Evolutionary conservation across 2,888 invertebrate species (phyloP), one percentile per base, ranked within the genome.

Genomic region (Macroteleia sp.): DNA sequence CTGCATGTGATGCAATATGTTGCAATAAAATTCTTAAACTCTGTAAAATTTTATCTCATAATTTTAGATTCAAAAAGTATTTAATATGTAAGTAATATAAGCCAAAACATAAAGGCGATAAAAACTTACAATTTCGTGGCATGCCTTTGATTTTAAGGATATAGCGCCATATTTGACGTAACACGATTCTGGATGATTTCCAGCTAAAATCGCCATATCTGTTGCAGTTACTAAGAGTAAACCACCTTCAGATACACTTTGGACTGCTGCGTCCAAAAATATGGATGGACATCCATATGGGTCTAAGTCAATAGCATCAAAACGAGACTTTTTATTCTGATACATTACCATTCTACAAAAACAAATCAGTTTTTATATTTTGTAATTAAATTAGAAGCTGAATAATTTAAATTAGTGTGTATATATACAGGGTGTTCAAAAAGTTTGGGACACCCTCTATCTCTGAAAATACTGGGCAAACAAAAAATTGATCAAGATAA

Each of bases 251-350:
- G 93, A 93, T 0, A 97, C 92, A 71, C 95, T 94, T 89, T 97
- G 96, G 0, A 99, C 95, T 0, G 98, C 97, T 0, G 96, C 94
- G 88, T 98, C 98, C 0, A 99, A 93, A 92, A 99, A 99, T 36
- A 94, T 94, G 1, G 97, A 95, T 0, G 99, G 98, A 85, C 97
- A 97, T 1, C 99, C 99, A 82, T 99, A 99, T 0, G 99, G 99
- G 92, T 99, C 99, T 67, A 99, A 92, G 91, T 99, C 99, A 56
- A 99, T 95, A 0, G 95, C 97, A 86, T 98, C 94, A 90, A 98
- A 99, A 34, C 95, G 93, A 17, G 93, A 92, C 16, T 92, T 69
- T 54, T 95, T 94, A 84, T 96, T 95, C 82, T 94, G 93, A 86
- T 97, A 96, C 97, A 98, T 97, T 1, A 97, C 88, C 91, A 96